phyloP scores from a whole-genome alignment of 1,140 invertebrate species.

The Cepaea nemoralis region DNA sequence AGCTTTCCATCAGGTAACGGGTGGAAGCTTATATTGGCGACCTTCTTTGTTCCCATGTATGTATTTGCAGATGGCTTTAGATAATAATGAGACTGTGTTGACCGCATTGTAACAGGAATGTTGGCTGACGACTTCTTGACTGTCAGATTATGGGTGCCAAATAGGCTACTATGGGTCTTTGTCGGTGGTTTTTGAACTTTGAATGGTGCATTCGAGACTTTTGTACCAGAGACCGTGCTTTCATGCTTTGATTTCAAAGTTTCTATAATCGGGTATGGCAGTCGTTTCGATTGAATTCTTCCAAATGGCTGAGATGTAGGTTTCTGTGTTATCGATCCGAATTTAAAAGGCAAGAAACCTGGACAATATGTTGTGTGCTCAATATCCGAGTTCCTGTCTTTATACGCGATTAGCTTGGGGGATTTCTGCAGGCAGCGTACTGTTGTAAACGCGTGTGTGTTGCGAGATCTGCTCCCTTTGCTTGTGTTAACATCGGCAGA shows the following conservation, averaged over 20 bases:
- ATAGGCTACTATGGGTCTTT: background rate
- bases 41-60: background rate
- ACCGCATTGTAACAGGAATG: background rate
- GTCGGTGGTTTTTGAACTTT: background rate
- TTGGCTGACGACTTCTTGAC: background rate
- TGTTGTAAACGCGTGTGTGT: background rate
- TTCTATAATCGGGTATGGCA: background rate
- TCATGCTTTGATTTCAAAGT: background rate
- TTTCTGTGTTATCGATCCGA: background rate
- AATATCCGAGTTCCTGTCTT: background rate
- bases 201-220: background rate
- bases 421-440: background rate
- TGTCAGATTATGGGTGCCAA: background rate
- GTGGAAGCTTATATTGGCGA: background rate
- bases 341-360: background rate
- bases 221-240: background rate
- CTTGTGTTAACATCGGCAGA: background rate
- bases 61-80: background rate
- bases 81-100: background rate
- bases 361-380: background rate
- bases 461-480: background rate
- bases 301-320: background rate
- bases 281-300: background rate
- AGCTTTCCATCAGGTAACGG: background rate
- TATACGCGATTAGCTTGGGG: background rate